phyloP scores from a whole-genome alignment of 2,888 invertebrate genomes.

The Aspidapion aeneum region DNA sequence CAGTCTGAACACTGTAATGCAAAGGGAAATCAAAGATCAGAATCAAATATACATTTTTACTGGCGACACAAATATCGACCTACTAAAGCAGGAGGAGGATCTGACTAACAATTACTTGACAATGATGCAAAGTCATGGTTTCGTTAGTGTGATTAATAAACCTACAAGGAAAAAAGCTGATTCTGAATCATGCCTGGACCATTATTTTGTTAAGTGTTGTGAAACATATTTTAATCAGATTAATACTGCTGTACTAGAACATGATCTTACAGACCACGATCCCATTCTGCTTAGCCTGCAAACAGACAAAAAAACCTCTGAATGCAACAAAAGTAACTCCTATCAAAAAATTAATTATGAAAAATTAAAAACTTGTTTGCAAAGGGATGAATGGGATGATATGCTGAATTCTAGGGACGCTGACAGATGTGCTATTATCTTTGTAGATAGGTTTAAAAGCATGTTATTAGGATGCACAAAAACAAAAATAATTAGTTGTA shows the following conservation, averaged over 20 bases:
- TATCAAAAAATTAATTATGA: neutral
- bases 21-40: neutral
- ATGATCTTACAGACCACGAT: too few relatives aligned
- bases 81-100: constrained; percentile 1
- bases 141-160: constrained; percentile 14
- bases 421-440: neutral
- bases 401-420: neutral
- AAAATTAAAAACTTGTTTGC: neutral
- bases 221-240: constrained; percentile 2
- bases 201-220: constrained; percentile 13
- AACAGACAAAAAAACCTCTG: neutral
- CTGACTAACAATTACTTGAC: constrained; percentile 14
- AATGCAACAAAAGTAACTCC: neutral
- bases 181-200: constrained; percentile 11
- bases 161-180: constrained; percentile 11
- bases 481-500: neutral
- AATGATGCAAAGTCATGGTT: constrained; percentile 1
- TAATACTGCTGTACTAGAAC: neutral
- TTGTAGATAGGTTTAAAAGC: too few relatives aligned
- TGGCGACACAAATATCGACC: constrained; percentile 1
- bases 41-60: constrained; percentile 3
- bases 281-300: neutral
- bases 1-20: constrained; percentile 6
- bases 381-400: neutral
- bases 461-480: neutral